Conservation (phyloP, 2,113 vertebrate species). For the Trachemys scripta region DNA sequence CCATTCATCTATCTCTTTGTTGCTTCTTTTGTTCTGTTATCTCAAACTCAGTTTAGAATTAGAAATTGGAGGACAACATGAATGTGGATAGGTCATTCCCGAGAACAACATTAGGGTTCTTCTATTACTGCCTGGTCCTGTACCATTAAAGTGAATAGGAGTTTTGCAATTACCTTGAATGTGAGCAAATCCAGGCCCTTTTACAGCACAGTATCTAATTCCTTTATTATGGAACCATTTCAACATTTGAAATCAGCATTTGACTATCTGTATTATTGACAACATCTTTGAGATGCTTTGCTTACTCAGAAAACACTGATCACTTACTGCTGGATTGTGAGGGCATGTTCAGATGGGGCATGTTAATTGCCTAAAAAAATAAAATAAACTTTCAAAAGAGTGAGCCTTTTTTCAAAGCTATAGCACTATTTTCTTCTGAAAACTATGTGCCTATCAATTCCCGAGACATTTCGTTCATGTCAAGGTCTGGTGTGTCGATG, state of each 20-base stretch:
- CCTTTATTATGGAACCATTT: neutral
- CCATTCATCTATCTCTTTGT: neutral
- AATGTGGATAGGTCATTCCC: neutral
- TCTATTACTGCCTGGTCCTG: neutral
- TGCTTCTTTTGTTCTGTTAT: neutral
- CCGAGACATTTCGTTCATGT: neutral
- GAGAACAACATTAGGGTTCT: neutral
- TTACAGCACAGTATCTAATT: neutral
- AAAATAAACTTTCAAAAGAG: neutral
- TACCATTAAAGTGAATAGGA: neutral
- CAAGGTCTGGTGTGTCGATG: neutral
- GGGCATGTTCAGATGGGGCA: neutral
- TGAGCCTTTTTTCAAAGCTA: neutral
- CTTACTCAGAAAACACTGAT: neutral
- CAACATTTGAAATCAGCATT: neutral
- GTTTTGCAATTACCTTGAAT: constrained; percentile 7
- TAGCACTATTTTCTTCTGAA: neutral
- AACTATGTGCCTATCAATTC: neutral
- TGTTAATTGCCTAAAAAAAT: neutral
- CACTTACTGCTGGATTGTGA: neutral
- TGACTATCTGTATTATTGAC: neutral
- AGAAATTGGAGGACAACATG: neutral
- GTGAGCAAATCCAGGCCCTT: neutral
- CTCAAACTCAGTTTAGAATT: neutral
- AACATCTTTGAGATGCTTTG: neutral